These are phyloP conservation scores for Disparrhopalites patrizii DNA, from an alignment of 2,888 invertebrate species.

Conservation along the genomic window DNA sequence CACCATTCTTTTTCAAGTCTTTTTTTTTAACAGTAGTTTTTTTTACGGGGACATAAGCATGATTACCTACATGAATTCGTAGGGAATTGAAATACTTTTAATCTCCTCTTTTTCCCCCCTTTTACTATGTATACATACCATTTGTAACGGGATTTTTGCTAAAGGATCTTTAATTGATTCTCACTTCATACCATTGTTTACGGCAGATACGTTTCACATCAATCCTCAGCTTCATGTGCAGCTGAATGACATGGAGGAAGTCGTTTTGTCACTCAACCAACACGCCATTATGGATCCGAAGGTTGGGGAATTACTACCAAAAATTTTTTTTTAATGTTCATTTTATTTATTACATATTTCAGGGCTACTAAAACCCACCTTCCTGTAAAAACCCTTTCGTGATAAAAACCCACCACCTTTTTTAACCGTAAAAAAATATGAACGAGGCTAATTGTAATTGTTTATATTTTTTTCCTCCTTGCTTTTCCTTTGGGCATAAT, in stretches of 20 bases:
- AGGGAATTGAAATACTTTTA: neutral
- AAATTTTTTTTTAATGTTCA: neutral
- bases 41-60: too few species aligned
- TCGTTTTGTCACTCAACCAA: constrained; percentile 80
- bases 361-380: too few species aligned
- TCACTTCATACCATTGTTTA: constrained; percentile 31
- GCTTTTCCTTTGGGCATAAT: too few species aligned
- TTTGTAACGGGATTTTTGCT: neutral
- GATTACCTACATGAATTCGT: too few species aligned
- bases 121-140: neutral
- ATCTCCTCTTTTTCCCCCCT: neutral
- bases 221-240: constrained; percentile 83
- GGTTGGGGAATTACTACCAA: constrained; percentile 54
- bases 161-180: neutral
- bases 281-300: constrained; percentile 89
- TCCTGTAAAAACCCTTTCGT: too few species aligned
- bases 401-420: too few species aligned
- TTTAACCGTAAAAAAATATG: too few species aligned
- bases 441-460: too few species aligned
- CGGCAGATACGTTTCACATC: constrained; percentile 80
- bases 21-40: too few species aligned
- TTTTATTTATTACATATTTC: neutral
- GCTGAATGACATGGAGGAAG: constrained; percentile 73
- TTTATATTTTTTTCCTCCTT: too few species aligned
- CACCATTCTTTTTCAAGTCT: too few species aligned